These are phyloP conservation scores for Stegastes partitus DNA, from an alignment of 2,113 vertebrate genomes.

Conservation along the genomic window DNA sequence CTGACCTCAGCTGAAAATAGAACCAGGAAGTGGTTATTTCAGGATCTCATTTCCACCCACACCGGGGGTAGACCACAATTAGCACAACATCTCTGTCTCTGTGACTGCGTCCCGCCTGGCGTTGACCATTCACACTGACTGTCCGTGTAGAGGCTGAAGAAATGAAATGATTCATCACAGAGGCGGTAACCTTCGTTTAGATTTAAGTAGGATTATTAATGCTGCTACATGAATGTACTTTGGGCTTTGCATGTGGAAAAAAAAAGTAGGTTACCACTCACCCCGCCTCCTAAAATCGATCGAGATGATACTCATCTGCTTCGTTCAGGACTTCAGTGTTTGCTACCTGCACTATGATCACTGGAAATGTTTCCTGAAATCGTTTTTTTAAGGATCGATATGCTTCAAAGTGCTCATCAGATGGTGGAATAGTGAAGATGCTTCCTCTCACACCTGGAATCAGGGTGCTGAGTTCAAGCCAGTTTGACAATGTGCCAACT, in stretches of 20 bases:
- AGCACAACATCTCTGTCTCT: conserved; percentile 66
- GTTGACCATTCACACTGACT: conserved; percentile 19
- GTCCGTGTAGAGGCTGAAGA: neutral
- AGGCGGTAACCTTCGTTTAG: neutral
- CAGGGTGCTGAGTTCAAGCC: too few species aligned
- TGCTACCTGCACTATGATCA: too few species aligned
- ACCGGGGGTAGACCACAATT: conserved; percentile 77
- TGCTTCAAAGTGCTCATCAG: too few species aligned
- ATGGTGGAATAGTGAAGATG: too few species aligned
- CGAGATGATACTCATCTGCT: neutral
- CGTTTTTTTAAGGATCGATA: too few species aligned
- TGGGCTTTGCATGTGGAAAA: neutral
- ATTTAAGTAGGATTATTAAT: neutral
- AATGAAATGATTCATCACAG: neutral
- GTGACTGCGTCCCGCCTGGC: conserved; percentile 41
- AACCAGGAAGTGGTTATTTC: conserved; percentile 82
- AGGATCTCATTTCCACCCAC: conserved; percentile 80
- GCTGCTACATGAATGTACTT: too few species aligned
- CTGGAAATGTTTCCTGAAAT: too few species aligned
- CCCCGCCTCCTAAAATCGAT: neutral
- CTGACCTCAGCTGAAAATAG: conserved; percentile 83
- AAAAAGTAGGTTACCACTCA: neutral
- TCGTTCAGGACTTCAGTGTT: neutral
- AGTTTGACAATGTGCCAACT: neutral
- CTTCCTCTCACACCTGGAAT: too few species aligned